Evolutionary conservation across 92 coral and sea anemone species (phyloP).

Genomic region (Pocillopora grandis): DNA sequence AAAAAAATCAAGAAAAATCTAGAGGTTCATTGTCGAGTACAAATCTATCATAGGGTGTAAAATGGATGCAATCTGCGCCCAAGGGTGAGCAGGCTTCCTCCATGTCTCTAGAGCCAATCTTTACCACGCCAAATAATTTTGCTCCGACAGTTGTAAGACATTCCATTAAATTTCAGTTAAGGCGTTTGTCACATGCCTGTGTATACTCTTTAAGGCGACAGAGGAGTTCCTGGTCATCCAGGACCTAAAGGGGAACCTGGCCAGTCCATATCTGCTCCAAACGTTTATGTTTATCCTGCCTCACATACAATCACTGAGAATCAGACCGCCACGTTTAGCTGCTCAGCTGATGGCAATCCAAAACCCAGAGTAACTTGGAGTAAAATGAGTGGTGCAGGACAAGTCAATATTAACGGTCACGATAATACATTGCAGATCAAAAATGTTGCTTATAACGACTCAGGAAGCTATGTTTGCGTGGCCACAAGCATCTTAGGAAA

Average conservation of each 20-base stretch:
- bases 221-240: conserved; percentile 26
- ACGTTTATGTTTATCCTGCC: neutral
- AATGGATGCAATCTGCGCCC: too few relatives aligned
- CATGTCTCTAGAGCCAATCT: too few relatives aligned
- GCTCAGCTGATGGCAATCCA: conserved; percentile 6
- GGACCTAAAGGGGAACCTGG: conserved; percentile 18
- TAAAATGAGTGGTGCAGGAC: neutral
- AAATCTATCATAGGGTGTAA: too few relatives aligned
- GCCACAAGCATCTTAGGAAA: neutral
- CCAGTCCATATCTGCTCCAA: conserved; percentile 7
- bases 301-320: neutral
- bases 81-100: too few relatives aligned
- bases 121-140: too few relatives aligned
- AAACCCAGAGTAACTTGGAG: neutral
- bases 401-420: neutral
- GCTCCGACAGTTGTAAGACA: too few relatives aligned
- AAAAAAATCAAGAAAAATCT: too few relatives aligned
- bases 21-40: too few relatives aligned
- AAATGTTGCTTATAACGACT: neutral
- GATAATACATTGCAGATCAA: neutral
- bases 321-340: conserved; percentile 7
- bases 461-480: neutral
- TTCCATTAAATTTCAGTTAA: neutral
- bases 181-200: neutral
- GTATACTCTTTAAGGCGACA: neutral